These are phyloP conservation scores for Microtus californicus DNA, from an alignment of 2,797 vertebrate species.

Conservation along the genomic window DNA sequence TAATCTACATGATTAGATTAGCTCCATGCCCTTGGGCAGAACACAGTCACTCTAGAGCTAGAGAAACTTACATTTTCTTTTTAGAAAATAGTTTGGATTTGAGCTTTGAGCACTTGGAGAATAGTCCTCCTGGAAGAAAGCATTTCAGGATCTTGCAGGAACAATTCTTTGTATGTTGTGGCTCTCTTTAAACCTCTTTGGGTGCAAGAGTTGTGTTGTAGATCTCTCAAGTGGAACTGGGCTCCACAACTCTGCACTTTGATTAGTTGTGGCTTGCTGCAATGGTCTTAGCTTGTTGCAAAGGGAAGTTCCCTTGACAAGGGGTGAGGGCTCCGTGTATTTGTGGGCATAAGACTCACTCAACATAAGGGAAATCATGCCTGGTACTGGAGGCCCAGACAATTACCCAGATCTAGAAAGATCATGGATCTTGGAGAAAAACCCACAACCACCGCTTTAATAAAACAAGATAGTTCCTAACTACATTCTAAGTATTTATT, in stretches of 20 bases:
- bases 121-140: constrained; percentile 16
- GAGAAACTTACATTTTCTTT: constrained; percentile 27
- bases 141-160: not conserved
- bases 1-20: not conserved
- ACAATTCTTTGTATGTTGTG: not conserved
- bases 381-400: no score
- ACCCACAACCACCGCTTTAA: no score
- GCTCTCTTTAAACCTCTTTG: not conserved
- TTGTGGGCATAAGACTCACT: not conserved
- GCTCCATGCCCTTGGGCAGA: not conserved
- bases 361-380: no score
- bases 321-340: not conserved
- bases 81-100: not conserved
- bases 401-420: no score
- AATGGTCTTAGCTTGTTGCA: not conserved
- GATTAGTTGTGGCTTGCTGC: not conserved
- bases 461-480: no score
- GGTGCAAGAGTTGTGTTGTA: not conserved
- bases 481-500: no score
- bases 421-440: no score
- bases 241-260: not conserved
- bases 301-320: not conserved
- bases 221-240: not conserved
- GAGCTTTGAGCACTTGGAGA: not conserved
- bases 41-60: not conserved